Percentiles rank a stretch among this genome's conserved stretches.
Conservation (phyloP, 2,113 vertebrate genomes). For the Engraulis encrasicolus region DNA sequence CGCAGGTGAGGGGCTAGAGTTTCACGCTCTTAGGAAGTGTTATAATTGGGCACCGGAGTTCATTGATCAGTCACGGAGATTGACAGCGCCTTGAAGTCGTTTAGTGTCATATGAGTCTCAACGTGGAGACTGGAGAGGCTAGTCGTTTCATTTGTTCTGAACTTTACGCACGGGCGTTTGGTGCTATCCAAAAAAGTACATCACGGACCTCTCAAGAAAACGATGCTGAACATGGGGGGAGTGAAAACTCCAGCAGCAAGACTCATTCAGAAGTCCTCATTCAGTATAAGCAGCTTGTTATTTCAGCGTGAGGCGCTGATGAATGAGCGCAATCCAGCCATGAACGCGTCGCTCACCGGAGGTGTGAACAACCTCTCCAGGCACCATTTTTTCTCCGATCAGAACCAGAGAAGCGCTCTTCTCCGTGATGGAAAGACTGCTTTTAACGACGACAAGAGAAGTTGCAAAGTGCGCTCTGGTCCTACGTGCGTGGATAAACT, state of each 20-base stretch:
- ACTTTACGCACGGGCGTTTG: background rate
- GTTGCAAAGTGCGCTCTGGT: conserved; percentile 12
- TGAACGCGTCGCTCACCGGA: background rate
- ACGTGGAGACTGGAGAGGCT: too few species aligned
- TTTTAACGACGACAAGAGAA: conserved; percentile 28
- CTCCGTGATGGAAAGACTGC: conserved; percentile 33
- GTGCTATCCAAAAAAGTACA: background rate
- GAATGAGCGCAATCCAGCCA: conserved; percentile 40
- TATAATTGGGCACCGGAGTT: conserved; percentile 66
- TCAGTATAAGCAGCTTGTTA: conserved; percentile 79
- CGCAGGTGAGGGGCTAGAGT: conserved; percentile 59
- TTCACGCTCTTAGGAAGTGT: conserved; percentile 66
- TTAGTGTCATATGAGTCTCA: conserved; percentile 29
- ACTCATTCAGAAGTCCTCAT: conserved; percentile 70
- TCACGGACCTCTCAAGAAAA: background rate
- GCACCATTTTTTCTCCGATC: conserved; percentile 38
- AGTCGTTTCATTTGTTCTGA: background rate
- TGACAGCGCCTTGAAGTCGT: conserved; percentile 51
- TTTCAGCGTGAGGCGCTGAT: conserved; percentile 63
- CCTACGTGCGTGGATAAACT: background rate
- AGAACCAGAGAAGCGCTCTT: conserved; percentile 21
- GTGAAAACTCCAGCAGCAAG: conserved; percentile 56
- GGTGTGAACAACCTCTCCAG: conserved; percentile 22
- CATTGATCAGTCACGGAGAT: conserved; percentile 67
- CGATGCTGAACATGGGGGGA: conserved; percentile 60